These are phyloP conservation scores for Mythimna albipuncta DNA, from an alignment of 2,888 invertebrate genomes.

Conservation along the genomic window DNA sequence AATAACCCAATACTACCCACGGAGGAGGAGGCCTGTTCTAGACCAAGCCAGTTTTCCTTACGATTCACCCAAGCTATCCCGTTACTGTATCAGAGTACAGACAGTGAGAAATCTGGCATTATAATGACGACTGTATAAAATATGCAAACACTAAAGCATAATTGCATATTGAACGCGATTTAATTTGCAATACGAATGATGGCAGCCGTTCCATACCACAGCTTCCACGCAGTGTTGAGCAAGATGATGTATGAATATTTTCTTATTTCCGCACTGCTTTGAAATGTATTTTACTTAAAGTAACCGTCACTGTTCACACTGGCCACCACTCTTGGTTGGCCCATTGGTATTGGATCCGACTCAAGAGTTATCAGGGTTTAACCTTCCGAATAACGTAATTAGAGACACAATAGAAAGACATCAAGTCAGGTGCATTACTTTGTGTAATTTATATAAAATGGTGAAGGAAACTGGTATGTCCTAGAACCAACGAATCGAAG, in stretches of 20 bases:
- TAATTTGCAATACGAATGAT: constrained; percentile 42
- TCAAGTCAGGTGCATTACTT: too few relatives aligned
- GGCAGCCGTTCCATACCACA: constrained; percentile 19
- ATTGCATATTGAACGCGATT: constrained; percentile 35
- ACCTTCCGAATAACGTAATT: too few relatives aligned
- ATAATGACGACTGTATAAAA: not conserved
- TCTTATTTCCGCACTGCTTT: constrained; percentile 29
- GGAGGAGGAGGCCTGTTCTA: not conserved
- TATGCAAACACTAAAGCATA: constrained; percentile 36
- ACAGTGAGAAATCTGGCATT: constrained; percentile 24
- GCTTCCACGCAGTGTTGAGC: constrained; percentile 21
- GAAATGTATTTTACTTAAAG: too few relatives aligned
- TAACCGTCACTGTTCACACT: too few relatives aligned
- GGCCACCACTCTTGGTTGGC: too few relatives aligned
- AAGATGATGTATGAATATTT: not conserved
- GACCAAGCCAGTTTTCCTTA: not conserved
- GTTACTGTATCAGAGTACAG: constrained; percentile 5
- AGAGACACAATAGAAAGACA: too few relatives aligned
- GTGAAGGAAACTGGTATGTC: too few relatives aligned
- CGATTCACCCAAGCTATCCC: not conserved
- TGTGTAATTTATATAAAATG: too few relatives aligned
- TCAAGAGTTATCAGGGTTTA: too few relatives aligned
- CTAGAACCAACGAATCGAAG: too few relatives aligned
- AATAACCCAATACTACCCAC: too few relatives aligned
- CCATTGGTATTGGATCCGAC: too few relatives aligned